Percentiles rank a stretch among this genome's conserved stretches.
These are phyloP conservation scores for Archips xylosteana DNA, from an alignment of 2,888 invertebrate genomes.

Conservation along the genomic window DNA sequence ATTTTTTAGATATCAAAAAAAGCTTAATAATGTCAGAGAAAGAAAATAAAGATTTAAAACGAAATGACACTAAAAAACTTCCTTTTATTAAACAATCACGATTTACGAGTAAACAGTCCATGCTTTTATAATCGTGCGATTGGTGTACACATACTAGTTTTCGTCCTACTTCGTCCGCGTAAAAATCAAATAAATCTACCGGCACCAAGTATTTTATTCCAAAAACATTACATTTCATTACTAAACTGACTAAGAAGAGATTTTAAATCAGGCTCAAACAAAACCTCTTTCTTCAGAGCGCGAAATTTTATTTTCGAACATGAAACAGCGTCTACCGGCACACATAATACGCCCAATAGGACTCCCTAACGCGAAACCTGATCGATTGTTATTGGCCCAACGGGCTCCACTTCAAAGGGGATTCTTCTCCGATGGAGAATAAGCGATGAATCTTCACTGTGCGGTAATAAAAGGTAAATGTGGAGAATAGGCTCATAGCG, in stretches of 20 bases:
- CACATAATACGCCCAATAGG: constrained; percentile 17
- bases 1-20: background rate
- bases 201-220: too few relatives aligned
- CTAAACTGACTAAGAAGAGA: background rate
- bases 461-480: constrained; percentile 52
- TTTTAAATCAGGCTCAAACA: background rate
- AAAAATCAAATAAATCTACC: too few relatives aligned
- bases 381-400: constrained; percentile 60
- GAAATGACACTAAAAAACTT: background rate
- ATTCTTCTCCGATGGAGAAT: constrained; percentile 38
- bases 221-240: background rate
- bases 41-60: background rate
- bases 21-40: background rate
- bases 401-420: constrained; percentile 52
- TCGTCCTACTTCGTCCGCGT: too few relatives aligned
- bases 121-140: too few relatives aligned
- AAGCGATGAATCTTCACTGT: constrained; percentile 45
- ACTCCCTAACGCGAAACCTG: constrained; percentile 45
- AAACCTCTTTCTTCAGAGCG: background rate
- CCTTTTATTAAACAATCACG: background rate
- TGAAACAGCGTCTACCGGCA: constrained; percentile 8
- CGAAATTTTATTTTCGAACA: constrained; percentile 15
- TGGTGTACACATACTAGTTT: too few relatives aligned
- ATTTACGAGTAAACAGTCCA: too few relatives aligned
- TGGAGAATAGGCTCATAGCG: constrained; percentile 47